Evolutionary conservation across 2,888 invertebrate species (phyloP), one percentile per base, ranked within the genome.

Genomic region (Mylabris sibirica): DNA sequence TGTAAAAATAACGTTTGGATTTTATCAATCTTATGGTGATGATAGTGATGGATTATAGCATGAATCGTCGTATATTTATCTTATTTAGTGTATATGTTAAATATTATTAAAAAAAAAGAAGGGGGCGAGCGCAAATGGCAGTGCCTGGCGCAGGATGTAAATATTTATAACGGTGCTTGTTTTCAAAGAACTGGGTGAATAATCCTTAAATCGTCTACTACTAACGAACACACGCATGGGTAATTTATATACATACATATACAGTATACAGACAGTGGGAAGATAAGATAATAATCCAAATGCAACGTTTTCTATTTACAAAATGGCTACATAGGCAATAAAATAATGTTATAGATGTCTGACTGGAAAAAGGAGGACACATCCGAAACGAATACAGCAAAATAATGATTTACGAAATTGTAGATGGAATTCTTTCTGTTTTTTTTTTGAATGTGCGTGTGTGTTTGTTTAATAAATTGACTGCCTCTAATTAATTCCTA

Each of bases 111-210:
- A 9, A 11, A 20, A 20, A 49, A 60, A 59, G 1, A 26, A 26
- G 30, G 30, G 34, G 49, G 49, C 30, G n/a, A n/a, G 30, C 30
- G 20, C 49, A 49, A 49, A 49, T 49, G 30, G 35, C 35, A 20
- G 49, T 49, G 49, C 49, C 49, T 49, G 49, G 49, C 20, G 59
- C 67, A 67, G 67, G 67, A 67, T 67, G 67, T 67, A 67, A 63
- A 67, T 67, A 63, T 67, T 67, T 67, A 67, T 63, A n/a, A 64
- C 67, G 64, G 64, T 59, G 63, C 63, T 65, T 67, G 63, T 67
- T 63, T 63, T 66, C 34, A 53, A 26, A 34, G 61, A 59, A 63
- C 63, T 44, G 49, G 44, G 63, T 59, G 63, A 63, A 67, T 63
- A 67, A 65, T 49, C 49, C 49, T 49, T 20, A 49, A 49, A 49